A percentile compares a stretch with the other conserved stretches of the same genome.
These are phyloP conservation scores for Pseudeuparius sepicola DNA, from an alignment of 2,888 invertebrate species.

Conservation along the genomic window DNA sequence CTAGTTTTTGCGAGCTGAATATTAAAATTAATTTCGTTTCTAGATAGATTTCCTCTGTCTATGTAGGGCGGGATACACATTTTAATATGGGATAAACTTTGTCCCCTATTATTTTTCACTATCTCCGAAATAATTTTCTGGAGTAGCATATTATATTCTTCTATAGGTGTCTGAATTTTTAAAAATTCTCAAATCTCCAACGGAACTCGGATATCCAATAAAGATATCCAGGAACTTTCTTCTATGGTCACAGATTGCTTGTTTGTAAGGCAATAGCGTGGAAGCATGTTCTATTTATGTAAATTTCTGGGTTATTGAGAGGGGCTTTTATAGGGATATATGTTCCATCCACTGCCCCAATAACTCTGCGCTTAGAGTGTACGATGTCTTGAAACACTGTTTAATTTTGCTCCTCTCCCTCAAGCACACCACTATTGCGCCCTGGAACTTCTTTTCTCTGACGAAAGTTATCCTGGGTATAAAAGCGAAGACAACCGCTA, in stretches of 20 bases:
- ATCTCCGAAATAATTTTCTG: no score
- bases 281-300: conserved; percentile 23
- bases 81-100: conserved; percentile 22
- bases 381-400: no score
- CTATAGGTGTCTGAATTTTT: conserved; percentile 24
- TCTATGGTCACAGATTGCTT: conserved; percentile 21
- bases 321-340: no score
- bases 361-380: no score
- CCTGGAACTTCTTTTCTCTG: no score
- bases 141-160: conserved; percentile 9
- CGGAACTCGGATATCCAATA: conserved; percentile 25
- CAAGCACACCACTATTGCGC: no score
- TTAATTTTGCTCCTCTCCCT: no score
- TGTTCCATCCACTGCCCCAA: no score
- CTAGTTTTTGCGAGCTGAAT: conserved; percentile 10
- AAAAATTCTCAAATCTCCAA: conserved; percentile 24
- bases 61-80: conserved; percentile 23
- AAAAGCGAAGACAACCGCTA: no score
- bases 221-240: conserved; percentile 22
- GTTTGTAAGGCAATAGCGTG: conserved; percentile 24
- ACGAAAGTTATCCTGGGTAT: no score
- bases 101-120: conserved; percentile 24
- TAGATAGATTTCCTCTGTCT: conserved; percentile 13
- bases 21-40: conserved; percentile 12
- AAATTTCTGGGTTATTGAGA: conserved; percentile 20